Percentiles rank a stretch among this genome's conserved stretches.
These are phyloP conservation scores for Anagyrus pseudococci DNA, from an alignment of 2,888 invertebrate species.

Conservation along the genomic window DNA sequence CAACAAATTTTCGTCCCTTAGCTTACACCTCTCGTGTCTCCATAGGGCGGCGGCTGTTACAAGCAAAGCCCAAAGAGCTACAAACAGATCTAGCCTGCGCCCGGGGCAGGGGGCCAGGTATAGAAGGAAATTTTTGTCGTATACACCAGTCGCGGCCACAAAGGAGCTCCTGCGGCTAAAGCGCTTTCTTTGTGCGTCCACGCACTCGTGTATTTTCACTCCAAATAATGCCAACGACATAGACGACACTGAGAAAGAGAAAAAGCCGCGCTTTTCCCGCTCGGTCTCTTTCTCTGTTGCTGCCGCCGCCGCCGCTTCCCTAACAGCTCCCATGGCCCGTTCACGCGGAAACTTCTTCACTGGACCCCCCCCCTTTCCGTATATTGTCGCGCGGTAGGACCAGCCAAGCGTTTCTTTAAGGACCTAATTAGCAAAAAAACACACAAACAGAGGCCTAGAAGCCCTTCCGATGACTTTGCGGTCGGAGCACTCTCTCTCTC, in stretches of 20 bases:
- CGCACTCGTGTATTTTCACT: conserved; percentile 17
- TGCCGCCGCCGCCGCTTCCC: no score
- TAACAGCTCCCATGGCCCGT: no score
- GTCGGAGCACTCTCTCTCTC: neutral
- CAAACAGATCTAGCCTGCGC: no score
- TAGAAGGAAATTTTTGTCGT: conserved; percentile 28
- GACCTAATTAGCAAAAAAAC: conserved; percentile 15
- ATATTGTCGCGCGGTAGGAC: no score
- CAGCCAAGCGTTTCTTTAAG: neutral
- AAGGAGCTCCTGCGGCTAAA: conserved; percentile 18
- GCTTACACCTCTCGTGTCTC: neutral
- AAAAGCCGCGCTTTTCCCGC: no score
- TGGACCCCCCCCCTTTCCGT: no score
- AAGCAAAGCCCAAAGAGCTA: neutral
- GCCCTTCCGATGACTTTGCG: conserved; percentile 17
- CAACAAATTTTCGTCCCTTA: conserved; percentile 27
- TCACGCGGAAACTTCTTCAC: no score
- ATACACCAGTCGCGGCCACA: neutral
- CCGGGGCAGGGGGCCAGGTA: conserved; percentile 2
- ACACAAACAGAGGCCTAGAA: neutral
- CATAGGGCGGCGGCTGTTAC: neutral
- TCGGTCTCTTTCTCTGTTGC: no score
- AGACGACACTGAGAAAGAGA: no score
- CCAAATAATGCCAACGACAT: no score
- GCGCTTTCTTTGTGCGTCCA: neutral